Evolutionary conservation across 2,113 vertebrate genomes (phyloP), one percentile per base, ranked within the genome.

Genomic region (Dicentrarchus labrax): DNA sequence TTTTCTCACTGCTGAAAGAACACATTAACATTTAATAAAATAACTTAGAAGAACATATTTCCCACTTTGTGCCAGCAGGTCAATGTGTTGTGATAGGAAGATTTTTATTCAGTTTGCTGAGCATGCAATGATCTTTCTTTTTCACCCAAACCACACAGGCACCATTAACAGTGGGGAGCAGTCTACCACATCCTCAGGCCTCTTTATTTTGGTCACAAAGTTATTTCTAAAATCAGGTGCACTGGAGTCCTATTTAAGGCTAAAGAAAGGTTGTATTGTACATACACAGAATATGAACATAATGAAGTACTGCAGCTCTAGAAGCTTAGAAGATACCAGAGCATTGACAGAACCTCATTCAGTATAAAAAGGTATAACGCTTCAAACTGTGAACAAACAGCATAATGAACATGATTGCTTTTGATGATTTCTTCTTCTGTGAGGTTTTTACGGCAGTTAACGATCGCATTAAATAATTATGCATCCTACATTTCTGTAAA

Each of bases 31-130:
- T 51, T 39, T 2, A 15, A 39, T 30, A 45, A 47, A 69, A 45
- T 8, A 19, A 16, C 38, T n/a, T n/a, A n/a, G 4, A 30, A 30
- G 30, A 30, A 30, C 30, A 30, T 51, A 19, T 68, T 56, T 30
- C 13, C 15, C 24, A 9, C 9, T 47, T 48, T 10, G 43, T 47
- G 4, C 51, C 36, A 8, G 38, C 22, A 38, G 16, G 47, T 69
- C 15, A 11, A 2, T 15, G 70, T 79, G 60, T 45, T 43, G 50
- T 41, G n/a, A 36, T 4, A 0, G 22, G 10, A 56, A 17, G 51
- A 36, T 47, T 62, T 3, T 47, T 80, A 4, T 47, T 80, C 9
- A 17, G 43, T 78, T 66, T 60, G 75, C 68, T 72, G 60, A 78
- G 50, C 17, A 0, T 8, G 53, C 76, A 50, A 4, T 50, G 10